Percentiles rank a stretch among this genome's conserved stretches.
Evolutionary conservation across 1,140 invertebrate genomes (phyloP).

Genomic region (Brachionus angularis): DNA sequence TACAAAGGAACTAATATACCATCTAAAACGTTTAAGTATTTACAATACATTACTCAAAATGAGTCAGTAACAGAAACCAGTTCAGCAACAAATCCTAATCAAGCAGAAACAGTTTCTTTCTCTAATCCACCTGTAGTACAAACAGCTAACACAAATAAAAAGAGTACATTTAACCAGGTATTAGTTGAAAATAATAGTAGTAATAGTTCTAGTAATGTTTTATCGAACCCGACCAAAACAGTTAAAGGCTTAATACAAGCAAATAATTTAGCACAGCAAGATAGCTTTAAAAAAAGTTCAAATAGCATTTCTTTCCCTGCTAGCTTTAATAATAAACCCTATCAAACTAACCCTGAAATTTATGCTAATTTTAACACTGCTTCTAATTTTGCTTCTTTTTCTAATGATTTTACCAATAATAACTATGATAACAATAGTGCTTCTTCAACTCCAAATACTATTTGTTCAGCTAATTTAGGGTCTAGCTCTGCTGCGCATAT

Average conservation of each 20-base stretch:
- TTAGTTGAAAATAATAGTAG: too few species aligned
- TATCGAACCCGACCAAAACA: neutral
- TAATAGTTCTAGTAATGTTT: too few species aligned
- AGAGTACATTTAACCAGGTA: neutral
- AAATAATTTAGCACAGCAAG: neutral
- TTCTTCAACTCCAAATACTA: too few species aligned
- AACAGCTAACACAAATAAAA: neutral
- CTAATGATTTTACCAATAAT: too few species aligned
- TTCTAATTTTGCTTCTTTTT: too few species aligned
- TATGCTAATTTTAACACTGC: neutral
- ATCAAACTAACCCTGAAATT: neutral
- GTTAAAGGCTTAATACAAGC: conserved; percentile 22
- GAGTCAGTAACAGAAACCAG: neutral
- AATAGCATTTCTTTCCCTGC: conserved; percentile 24
- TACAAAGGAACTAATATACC: conserved; percentile 32
- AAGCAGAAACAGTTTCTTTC: too few species aligned
- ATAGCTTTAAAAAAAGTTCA: neutral
- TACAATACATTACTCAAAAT: conserved; percentile 42
- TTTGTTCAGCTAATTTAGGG: too few species aligned
- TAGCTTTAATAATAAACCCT: neutral
- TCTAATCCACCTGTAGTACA: conserved; percentile 6
- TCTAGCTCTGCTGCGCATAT: too few species aligned
- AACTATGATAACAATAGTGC: too few species aligned
- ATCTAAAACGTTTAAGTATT: conserved; percentile 29
- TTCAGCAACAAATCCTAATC: neutral